Percentiles rank a stretch among this genome's conserved stretches.
Evolutionary conservation across 2,888 invertebrate species (phyloP).

Genomic region (Eupelmus urozonus): DNA sequence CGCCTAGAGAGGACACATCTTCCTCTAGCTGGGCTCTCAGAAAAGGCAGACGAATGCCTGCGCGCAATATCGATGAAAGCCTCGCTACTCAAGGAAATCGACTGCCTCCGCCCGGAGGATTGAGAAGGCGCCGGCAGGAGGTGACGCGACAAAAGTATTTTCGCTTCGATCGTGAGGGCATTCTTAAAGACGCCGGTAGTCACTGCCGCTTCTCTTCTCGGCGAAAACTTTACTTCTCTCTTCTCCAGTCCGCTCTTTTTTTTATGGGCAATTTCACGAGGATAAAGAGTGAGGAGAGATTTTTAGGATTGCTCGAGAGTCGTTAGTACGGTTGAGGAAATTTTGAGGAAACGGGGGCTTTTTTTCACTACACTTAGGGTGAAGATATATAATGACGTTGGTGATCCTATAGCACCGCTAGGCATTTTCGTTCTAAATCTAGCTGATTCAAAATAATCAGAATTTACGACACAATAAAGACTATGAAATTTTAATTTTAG

Average conservation of each 20-base stretch:
- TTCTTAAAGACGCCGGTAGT: not conserved
- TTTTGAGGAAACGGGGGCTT: too few relatives aligned
- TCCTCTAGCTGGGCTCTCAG: not conserved
- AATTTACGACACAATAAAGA: too few relatives aligned
- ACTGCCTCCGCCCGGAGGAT: not conserved
- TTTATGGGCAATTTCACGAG: slow-evolving; percentile 12
- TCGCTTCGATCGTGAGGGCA: slow-evolving; percentile 21
- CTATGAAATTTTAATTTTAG: too few relatives aligned
- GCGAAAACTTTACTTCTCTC: not conserved
- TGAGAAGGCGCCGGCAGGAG: not conserved
- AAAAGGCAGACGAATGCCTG: slow-evolving; percentile 13
- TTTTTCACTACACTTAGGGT: too few relatives aligned
- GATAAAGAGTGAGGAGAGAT: not conserved
- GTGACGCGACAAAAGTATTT: slow-evolving; percentile 47
- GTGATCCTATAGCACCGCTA: too few relatives aligned
- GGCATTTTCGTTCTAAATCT: too few relatives aligned
- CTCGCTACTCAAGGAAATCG: not conserved
- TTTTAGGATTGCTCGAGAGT: not conserved
- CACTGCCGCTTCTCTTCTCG: not conserved
- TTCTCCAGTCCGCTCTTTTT: not conserved
- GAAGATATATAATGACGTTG: too few relatives aligned
- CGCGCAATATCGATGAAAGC: slow-evolving; percentile 42
- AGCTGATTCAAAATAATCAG: too few relatives aligned
- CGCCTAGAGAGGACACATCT: not conserved
- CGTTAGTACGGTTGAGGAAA: not conserved